phyloP scores from a whole-genome alignment of 2,797 vertebrate genomes.

The Amblyopsis hoosieri region DNA sequence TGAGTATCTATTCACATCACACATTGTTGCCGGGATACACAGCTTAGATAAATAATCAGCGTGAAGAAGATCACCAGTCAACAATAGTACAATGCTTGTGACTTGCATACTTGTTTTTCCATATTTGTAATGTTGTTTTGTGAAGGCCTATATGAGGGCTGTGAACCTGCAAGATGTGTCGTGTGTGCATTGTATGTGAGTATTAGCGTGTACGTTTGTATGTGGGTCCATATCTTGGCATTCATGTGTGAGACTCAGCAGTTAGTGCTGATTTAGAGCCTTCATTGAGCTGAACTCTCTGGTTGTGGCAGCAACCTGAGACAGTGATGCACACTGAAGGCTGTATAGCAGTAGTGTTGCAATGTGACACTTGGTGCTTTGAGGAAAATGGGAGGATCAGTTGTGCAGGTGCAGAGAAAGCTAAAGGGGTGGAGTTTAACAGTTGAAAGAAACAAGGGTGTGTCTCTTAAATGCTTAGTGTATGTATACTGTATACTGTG shows the following conservation, averaged over 20 bases:
- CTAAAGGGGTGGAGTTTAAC: background rate
- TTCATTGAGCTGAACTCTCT: constrained; percentile 1
- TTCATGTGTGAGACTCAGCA: constrained; percentile 6
- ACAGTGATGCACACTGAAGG: background rate
- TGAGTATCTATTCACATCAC: no score
- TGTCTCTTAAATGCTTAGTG: background rate
- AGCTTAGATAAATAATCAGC: no score
- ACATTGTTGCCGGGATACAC: no score
- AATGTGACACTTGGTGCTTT: constrained; percentile 30
- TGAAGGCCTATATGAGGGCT: background rate
- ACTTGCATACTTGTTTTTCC: background rate
- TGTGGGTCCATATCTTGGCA: background rate
- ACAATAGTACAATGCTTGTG: no score
- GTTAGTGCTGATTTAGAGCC: background rate
- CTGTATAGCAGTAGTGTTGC: constrained; percentile 4
- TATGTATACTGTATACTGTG: background rate
- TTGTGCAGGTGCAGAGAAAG: background rate
- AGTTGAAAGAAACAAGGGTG: constrained; percentile 5
- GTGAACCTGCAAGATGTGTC: no score
- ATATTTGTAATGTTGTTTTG: background rate
- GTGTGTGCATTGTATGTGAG: constrained; percentile 1
- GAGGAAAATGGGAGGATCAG: constrained; percentile 3
- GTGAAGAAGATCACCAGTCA: no score
- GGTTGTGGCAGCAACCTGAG: constrained; percentile 36
- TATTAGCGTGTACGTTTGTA: background rate